These are phyloP conservation scores for Telenomus remus DNA, from an alignment of 1,140 invertebrate species.

Conservation along the genomic window DNA sequence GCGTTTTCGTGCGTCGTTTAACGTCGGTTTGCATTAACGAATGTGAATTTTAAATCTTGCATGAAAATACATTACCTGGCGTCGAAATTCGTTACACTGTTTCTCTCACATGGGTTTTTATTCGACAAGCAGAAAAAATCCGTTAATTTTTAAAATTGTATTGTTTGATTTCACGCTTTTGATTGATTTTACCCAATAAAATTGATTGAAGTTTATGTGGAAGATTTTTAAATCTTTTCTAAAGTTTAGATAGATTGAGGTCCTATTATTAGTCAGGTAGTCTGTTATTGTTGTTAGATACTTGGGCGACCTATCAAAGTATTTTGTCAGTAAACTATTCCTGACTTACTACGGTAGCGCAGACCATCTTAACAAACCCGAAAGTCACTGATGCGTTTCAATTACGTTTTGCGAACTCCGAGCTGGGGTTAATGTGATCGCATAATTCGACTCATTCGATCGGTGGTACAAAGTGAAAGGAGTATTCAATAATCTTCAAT, in stretches of 20 bases:
- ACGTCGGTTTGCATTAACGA: too few species aligned
- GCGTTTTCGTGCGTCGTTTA: too few species aligned
- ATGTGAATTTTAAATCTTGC: too few species aligned
- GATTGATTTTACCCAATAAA: too few species aligned
- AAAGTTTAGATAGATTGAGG: conserved; percentile 37
- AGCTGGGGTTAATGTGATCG: conserved; percentile 26
- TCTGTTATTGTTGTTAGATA: conserved; percentile 65
- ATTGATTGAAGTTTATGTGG: conserved; percentile 19
- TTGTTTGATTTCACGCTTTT: too few species aligned
- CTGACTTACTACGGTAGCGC: conserved; percentile 28
- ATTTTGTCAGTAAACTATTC: conserved; percentile 48
- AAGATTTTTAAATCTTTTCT: conserved; percentile 30
- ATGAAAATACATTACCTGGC: too few species aligned
- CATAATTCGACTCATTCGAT: conserved; percentile 26
- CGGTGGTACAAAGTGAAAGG: neutral
- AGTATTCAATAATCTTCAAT: conserved; percentile 13
- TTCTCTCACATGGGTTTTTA: too few species aligned
- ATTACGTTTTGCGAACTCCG: conserved; percentile 29
- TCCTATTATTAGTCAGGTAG: conserved; percentile 51
- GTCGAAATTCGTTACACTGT: too few species aligned
- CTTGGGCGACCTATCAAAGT: conserved; percentile 62
- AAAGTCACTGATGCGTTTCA: conserved; percentile 46
- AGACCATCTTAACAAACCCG: conserved; percentile 19
- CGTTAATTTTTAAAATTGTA: too few species aligned
- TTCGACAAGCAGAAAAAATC: too few species aligned